phyloP scores from a whole-genome alignment of 2,888 invertebrate genomes.

The Scelioninae gen. 2 region DNA sequence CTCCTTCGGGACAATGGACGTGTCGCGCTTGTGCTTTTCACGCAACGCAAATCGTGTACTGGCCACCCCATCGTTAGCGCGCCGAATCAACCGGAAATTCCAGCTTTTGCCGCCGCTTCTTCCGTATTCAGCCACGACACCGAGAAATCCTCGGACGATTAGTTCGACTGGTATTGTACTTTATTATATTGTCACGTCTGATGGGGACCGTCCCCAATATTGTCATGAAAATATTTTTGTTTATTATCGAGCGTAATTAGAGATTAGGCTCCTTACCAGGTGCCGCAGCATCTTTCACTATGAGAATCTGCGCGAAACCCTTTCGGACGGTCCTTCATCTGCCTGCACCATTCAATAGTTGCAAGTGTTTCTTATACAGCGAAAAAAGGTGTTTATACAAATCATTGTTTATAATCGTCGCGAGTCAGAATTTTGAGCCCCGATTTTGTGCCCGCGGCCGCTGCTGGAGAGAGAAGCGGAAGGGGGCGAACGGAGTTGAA shows the following conservation, averaged over 20 bases:
- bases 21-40: constrained; percentile 59
- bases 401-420: no score
- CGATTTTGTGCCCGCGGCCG: no score
- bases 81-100: constrained; percentile 76
- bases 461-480: no score
- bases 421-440: no score
- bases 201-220: constrained; percentile 62
- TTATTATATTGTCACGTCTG: constrained; percentile 50
- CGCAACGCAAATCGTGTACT: constrained; percentile 56
- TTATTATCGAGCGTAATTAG: constrained; percentile 64
- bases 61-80: constrained; percentile 74
- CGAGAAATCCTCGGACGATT: constrained; percentile 60
- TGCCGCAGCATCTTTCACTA: constrained; percentile 47
- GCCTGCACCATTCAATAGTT: constrained; percentile 1
- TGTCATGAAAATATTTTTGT: constrained; percentile 71
- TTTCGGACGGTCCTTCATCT: constrained; percentile 31
- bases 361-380: constrained; percentile 1
- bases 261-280: constrained; percentile 59
- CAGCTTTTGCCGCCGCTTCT: constrained; percentile 71
- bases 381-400: background rate
- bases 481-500: no score
- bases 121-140: constrained; percentile 57
- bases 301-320: constrained; percentile 57
- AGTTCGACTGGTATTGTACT: constrained; percentile 53
- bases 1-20: constrained; percentile 65